Evolutionary conservation across 2,888 invertebrate species (phyloP).

Genomic region (Anoncus sp.): DNA sequence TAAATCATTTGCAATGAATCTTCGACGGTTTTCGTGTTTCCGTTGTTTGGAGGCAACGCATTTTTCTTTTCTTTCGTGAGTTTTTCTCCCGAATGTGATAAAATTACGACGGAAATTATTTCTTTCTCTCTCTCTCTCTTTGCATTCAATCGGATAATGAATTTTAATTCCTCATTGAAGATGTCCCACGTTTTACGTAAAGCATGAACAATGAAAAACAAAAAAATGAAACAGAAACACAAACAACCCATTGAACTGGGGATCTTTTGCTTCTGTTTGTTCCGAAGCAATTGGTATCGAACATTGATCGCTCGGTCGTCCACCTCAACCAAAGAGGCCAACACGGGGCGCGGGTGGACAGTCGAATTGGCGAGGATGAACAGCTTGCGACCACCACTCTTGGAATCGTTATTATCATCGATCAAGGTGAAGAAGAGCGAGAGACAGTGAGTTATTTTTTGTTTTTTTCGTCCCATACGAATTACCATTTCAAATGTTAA

Average conservation of each 20-base stretch:
- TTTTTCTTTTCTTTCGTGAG: no score
- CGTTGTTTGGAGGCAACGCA: no score
- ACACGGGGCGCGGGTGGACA: no score
- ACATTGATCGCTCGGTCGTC: slow-evolving; percentile 47
- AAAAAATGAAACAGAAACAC: no score
- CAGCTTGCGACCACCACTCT: slow-evolving; percentile 66
- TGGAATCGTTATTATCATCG: slow-evolving; percentile 77
- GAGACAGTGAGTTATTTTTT: slow-evolving; percentile 40
- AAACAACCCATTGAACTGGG: slow-evolving; percentile 3
- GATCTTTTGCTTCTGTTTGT: slow-evolving; percentile 32
- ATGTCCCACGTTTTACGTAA: no score
- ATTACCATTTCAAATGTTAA: slow-evolving; percentile 82
- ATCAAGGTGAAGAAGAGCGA: slow-evolving; percentile 59
- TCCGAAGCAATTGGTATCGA: slow-evolving; percentile 57
- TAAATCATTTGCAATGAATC: no score
- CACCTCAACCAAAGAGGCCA: slow-evolving; percentile 20
- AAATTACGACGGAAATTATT: no score
- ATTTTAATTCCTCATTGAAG: no score
- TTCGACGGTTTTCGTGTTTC: no score
- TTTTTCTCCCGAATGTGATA: no score
- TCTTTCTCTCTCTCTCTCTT: no score
- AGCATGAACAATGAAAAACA: background rate
- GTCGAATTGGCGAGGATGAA: slow-evolving; percentile 45
- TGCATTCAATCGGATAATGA: no score
- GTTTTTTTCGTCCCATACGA: slow-evolving; percentile 60